Conservation (phyloP, 2,888 invertebrate genomes). For the Ochlodes sylvanus region DNA sequence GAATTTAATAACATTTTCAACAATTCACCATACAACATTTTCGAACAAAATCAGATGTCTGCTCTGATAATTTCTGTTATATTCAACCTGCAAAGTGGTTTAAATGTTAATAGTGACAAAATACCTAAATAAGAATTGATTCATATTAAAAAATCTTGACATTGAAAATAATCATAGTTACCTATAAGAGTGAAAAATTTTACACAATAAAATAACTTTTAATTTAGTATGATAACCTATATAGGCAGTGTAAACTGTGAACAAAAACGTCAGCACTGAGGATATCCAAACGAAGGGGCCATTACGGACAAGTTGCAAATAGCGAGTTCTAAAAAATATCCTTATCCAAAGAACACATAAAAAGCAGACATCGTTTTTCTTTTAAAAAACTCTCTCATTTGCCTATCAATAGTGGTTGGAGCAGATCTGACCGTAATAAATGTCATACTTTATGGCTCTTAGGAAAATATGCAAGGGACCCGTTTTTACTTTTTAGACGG, state of each 20-base stretch:
- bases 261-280: constrained; percentile 19
- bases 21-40: too few relatives aligned
- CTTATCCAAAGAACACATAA: constrained; percentile 82
- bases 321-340: constrained; percentile 73
- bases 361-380: constrained; percentile 85
- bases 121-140: too few relatives aligned
- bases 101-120: too few relatives aligned
- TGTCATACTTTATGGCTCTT: constrained; percentile 84
- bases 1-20: too few relatives aligned
- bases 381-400: constrained; percentile 85
- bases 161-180: too few relatives aligned
- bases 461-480: constrained; percentile 84
- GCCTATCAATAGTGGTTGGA: constrained; percentile 85
- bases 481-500: constrained; percentile 82
- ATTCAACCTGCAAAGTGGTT: too few relatives aligned
- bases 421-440: constrained; percentile 85
- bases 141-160: too few relatives aligned
- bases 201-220: too few relatives aligned
- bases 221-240: background rate
- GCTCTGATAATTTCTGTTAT: too few relatives aligned
- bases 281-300: constrained; percentile 58
- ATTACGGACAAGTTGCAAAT: constrained; percentile 68
- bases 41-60: too few relatives aligned
- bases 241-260: background rate
- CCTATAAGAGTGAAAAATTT: too few relatives aligned